Base-by-base conservation (phyloP, 2,888 invertebrate species). In the Sipha maydis region DNA sequence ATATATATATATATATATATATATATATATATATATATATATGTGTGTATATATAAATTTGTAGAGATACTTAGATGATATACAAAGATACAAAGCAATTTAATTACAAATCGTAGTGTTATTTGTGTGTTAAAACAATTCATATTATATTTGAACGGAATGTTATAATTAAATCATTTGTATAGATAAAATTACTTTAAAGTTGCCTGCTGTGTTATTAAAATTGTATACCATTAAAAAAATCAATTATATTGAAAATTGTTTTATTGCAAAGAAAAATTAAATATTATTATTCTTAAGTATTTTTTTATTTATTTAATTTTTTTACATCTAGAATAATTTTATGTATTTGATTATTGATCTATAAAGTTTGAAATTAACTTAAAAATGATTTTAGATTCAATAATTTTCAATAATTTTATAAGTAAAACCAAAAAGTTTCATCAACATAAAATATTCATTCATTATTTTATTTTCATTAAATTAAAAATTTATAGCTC, bases 151-250 rank as follows among this genome's bases (percentile, higher is more conserved):
- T 61, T 67, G 31, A 77, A 61, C 61, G n/a, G 83, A 61, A 83
- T 83, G 75, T 75, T 83, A 76, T 84, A 76, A 77, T 85, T 85
- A 85, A 67, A 85, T 25, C 1, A 71, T 73, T 84, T 67, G 25
- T 67, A 67, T 77, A 28, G 56, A 31, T 28, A 28, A 84, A 84
- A 84, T 84, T 76, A 28, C 84, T 84, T 84, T 84, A 61, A 84
- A 61, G 41, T 84, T 17, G 21, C 28, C 11, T 61, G 38, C 41
- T 61, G 61, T 61, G 28, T 61, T 75, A 38, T 75, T 83, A 75
- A n/a, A 28, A 73, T 73, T 14, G 25, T 34, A 61, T 61, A 79
- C 14, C 8, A 38, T 25, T 9, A 41, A 61, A 76, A 56, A 84
- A 61, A 41, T 76, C 61, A 25, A 75, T 75, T 84, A 21, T 84